Percentiles rank a stretch among this genome's conserved stretches.
Evolutionary conservation across 2,888 invertebrate species (phyloP).

Genomic region (Pandemis heparana): DNA sequence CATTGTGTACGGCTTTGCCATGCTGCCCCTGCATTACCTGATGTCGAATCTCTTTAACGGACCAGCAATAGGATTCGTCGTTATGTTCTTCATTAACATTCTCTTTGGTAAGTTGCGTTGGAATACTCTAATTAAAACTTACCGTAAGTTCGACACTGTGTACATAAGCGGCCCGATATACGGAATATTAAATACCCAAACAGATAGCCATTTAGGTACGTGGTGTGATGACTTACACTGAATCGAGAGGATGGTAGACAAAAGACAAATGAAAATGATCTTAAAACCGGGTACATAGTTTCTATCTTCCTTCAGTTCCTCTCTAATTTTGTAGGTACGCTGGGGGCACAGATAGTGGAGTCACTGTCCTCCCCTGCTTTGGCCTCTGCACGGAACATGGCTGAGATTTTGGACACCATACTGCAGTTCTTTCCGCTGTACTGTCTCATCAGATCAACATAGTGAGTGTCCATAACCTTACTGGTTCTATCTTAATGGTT

Average conservation of each 20-base stretch:
- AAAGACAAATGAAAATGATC: no score
- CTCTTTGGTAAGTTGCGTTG: slow-evolving; percentile 86
- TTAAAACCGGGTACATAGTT: no score
- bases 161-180: no score
- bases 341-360: slow-evolving; percentile 89
- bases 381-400: slow-evolving; percentile 79
- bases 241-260: no score
- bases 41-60: slow-evolving; percentile 89
- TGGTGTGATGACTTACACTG: no score
- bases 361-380: slow-evolving; percentile 87
- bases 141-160: no score
- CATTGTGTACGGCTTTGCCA: slow-evolving; percentile 89
- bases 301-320: no score
- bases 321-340: slow-evolving; percentile 85
- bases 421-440: slow-evolving; percentile 90
- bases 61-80: slow-evolving; percentile 91
- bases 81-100: slow-evolving; percentile 89
- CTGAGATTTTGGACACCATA: slow-evolving; percentile 87
- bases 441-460: slow-evolving; percentile 67
- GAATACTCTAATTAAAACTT: no score
- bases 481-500: no score
- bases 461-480: slow-evolving; percentile 52
- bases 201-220: no score
- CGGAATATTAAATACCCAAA: no score
- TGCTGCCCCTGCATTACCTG: slow-evolving; percentile 90